Conservation (phyloP, 1,140 invertebrate genomes). For the Microvelia longipes region DNA sequence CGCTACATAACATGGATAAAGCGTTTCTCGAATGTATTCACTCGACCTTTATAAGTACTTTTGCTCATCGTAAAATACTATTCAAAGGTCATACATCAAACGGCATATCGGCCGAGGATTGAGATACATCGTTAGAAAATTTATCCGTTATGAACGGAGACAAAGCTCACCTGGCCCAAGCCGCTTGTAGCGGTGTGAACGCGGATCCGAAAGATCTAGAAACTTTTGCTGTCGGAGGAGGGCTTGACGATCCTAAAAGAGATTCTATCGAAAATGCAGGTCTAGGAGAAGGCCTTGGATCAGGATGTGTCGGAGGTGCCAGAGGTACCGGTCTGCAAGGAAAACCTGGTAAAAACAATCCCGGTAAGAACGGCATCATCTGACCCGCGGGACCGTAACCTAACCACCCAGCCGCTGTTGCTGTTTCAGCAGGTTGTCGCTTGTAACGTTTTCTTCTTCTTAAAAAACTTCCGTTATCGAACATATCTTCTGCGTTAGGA, state of each 20-base stretch:
- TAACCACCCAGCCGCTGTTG: slow-evolving; percentile 32
- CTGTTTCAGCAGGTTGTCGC: slow-evolving; percentile 46
- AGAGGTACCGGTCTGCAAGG: slow-evolving; percentile 36
- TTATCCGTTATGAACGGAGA: not conserved
- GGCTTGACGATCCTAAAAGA: slow-evolving; percentile 29
- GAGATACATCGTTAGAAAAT: too few relatives aligned
- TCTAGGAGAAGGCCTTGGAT: slow-evolving; percentile 6
- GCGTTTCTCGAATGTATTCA: too few relatives aligned
- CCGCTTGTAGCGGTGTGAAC: slow-evolving; percentile 21
- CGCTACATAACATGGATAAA: too few relatives aligned
- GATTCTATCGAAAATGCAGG: slow-evolving; percentile 38
- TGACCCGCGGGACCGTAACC: slow-evolving; percentile 22
- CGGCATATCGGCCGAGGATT: too few relatives aligned
- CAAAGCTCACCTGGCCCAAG: slow-evolving; percentile 22
- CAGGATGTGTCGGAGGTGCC: slow-evolving; percentile 24
- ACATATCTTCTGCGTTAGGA: slow-evolving; percentile 95
- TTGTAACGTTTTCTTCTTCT: slow-evolving; percentile 90
- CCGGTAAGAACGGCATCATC: not conserved
- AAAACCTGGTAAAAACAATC: slow-evolving; percentile 23
- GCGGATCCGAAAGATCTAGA: slow-evolving; percentile 21
- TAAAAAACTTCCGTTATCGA: slow-evolving; percentile 96
- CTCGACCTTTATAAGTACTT: too few relatives aligned
- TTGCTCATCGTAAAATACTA: too few relatives aligned
- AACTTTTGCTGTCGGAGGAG: slow-evolving; percentile 10
- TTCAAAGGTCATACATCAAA: too few relatives aligned